These are phyloP conservation scores for Hesperia comma DNA, from an alignment of 2,888 invertebrate genomes.

Conservation along the genomic window DNA sequence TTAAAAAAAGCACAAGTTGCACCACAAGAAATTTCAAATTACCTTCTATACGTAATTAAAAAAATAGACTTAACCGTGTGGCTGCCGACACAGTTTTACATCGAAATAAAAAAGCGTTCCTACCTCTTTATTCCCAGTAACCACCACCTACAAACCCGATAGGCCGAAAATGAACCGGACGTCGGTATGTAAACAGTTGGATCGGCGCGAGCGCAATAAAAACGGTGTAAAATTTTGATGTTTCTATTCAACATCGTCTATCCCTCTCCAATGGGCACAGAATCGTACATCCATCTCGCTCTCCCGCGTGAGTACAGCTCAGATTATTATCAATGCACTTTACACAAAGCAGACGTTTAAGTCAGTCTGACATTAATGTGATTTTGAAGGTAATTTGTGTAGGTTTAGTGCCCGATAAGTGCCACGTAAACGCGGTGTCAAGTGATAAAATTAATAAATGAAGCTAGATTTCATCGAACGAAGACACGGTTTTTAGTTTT, in stretches of 20 bases:
- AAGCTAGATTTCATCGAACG: slow-evolving; percentile 47
- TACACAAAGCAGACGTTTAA: slow-evolving; percentile 82
- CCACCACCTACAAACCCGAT: slow-evolving; percentile 56
- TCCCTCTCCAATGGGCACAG: slow-evolving; percentile 50
- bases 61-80: too few species aligned
- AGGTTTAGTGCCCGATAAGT: slow-evolving; percentile 75
- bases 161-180: slow-evolving; percentile 65
- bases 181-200: slow-evolving; percentile 72
- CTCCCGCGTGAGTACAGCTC: slow-evolving; percentile 67
- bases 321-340: slow-evolving; percentile 84
- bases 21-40: too few species aligned
- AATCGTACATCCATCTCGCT: slow-evolving; percentile 52
- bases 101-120: slow-evolving; percentile 42
- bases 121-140: slow-evolving; percentile 49
- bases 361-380: slow-evolving; percentile 78
- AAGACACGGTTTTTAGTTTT: slow-evolving; percentile 32
- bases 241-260: slow-evolving; percentile 74
- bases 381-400: slow-evolving; percentile 80
- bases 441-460: slow-evolving; percentile 79
- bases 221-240: slow-evolving; percentile 84
- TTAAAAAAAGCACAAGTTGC: too few species aligned
- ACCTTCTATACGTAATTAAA: too few species aligned
- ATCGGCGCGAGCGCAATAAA: slow-evolving; percentile 78
- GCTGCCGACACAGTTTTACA: slow-evolving; percentile 9
- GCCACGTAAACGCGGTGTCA: slow-evolving; percentile 76